A percentile compares a stretch with the other conserved stretches of the same genome.
phyloP scores from a whole-genome alignment of 1,140 invertebrate genomes.

The Drosophila bifasciata region DNA sequence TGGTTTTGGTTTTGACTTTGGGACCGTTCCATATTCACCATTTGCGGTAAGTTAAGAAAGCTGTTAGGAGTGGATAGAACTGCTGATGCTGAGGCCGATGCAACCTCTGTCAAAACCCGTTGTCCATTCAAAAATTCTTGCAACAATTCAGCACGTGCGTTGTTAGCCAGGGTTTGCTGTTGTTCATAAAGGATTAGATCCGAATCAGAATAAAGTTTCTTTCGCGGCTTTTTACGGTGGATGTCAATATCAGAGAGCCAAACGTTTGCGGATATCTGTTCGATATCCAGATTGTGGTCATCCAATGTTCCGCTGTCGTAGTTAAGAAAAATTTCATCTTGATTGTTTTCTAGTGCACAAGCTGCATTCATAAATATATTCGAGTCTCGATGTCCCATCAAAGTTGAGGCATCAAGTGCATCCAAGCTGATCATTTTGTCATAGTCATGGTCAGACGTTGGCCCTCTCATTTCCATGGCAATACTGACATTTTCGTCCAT shows the following conservation, averaged over 20 bases:
- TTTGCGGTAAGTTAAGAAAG: conserved; percentile 15
- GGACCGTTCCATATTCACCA: neutral
- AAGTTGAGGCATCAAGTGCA: neutral
- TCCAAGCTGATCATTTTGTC: conserved; percentile 13
- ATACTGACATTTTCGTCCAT: conserved; percentile 18
- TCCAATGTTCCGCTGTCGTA: conserved; percentile 15
- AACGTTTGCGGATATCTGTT: conserved; percentile 10
- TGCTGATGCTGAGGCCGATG: conserved; percentile 17
- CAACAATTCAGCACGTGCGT: conserved; percentile 61
- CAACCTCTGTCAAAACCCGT: conserved; percentile 54
- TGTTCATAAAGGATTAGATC: conserved; percentile 62
- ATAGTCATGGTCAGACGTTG: conserved; percentile 16
- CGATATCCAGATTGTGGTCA: conserved; percentile 26
- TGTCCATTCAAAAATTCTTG: conserved; percentile 69
- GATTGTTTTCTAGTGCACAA: conserved; percentile 7
- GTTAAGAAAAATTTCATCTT: conserved; percentile 18
- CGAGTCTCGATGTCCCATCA: neutral
- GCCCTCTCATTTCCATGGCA: conserved; percentile 4
- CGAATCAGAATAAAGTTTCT: conserved; percentile 59
- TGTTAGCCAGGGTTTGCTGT: conserved; percentile 67
- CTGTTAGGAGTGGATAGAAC: conserved; percentile 3
- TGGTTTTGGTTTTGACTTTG: neutral
- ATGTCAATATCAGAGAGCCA: conserved; percentile 10
- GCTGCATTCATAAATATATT: conserved; percentile 30
- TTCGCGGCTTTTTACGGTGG: conserved; percentile 2